A percentile compares a stretch with the other conserved stretches of the same genome.
Conservation (phyloP, 2,888 invertebrate genomes). For the Drosophila hawaiiensis region DNA sequence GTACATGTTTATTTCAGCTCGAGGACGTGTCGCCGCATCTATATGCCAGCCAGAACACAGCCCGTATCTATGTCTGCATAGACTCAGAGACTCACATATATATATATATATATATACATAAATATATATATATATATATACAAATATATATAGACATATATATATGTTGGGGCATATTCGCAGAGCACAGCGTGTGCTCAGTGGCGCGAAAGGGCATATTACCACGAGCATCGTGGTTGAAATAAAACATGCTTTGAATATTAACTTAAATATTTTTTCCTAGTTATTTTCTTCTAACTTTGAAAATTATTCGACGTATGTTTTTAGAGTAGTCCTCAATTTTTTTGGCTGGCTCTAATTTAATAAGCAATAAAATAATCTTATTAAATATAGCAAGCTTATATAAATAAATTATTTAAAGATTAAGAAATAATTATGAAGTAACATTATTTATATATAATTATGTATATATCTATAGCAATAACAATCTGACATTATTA, state of each 20-base stretch:
- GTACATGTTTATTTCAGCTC: constrained; percentile 53
- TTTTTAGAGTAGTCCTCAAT: background rate
- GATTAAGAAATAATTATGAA: background rate
- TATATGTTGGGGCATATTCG: constrained; percentile 26
- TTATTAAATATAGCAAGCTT: background rate
- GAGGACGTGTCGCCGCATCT: constrained; percentile 55
- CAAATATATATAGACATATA: too few relatives aligned
- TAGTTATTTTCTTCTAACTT: background rate
- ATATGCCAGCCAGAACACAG: constrained; percentile 30
- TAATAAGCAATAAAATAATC: background rate
- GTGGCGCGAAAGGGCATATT: background rate
- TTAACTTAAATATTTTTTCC: background rate
- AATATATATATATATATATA: background rate
- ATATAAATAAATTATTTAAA: background rate
- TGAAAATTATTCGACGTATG: background rate
- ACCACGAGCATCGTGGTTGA: background rate
- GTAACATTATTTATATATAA: too few relatives aligned
- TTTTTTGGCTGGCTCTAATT: background rate
- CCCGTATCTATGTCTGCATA: constrained; percentile 1
- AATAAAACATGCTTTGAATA: background rate
- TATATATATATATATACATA: background rate
- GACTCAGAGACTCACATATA: background rate
- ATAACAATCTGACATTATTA: background rate
- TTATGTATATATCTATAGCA: background rate
- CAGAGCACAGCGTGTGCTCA: constrained; percentile 5